Evolutionary conservation across 2,888 invertebrate species (phyloP), one percentile per base, ranked within the genome.

Genomic region (Sinotaia quadrata): DNA sequence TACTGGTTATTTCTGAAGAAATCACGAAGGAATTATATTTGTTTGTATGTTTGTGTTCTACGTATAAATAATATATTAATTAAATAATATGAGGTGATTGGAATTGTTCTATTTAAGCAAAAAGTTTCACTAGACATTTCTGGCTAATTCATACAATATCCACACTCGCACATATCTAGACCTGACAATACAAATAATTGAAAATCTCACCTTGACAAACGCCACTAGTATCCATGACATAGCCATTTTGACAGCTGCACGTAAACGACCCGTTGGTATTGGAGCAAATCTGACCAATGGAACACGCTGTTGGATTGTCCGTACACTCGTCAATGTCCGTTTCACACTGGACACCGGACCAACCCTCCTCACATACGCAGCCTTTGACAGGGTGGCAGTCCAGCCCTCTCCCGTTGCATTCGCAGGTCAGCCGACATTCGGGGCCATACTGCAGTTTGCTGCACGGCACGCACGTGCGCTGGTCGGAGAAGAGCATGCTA

Each of bases 301-400:
- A 24, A 47, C 74, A 74, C 5, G 12, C 21, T 29, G 51, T 33
- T 7, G 51, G 36, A 3, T 10, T 18, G 7, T 49, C 33, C 10
- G 31, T n/a, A 62, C 78, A 78, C 54, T 76, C 76, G 52, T 78
- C 63, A 12, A 78, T 44, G 54, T 76, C 74, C 1, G 7, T 18
- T 1, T 62, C 44, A 62, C 78, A 78, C 21, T 24, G 21, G 10
- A n/a, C 18, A 10, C 76, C 78, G 27, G 58, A 61, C 78, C 78
- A 78, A 10, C 68, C 67, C 2, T 12, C 15, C 4, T 29, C 29
- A 61, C 78, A 78, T 10, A 70, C 4, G 65, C 78, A 78, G 4
- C 74, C 75, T 21, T 59, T 57, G 0, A 69, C 67, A 2, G 36
- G 47, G 52, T 76, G 60, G 65, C 74, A 74, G 1, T 15, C 21